Evolutionary conservation across 2,888 invertebrate genomes (phyloP).

Genomic region (Agrotis puta): DNA sequence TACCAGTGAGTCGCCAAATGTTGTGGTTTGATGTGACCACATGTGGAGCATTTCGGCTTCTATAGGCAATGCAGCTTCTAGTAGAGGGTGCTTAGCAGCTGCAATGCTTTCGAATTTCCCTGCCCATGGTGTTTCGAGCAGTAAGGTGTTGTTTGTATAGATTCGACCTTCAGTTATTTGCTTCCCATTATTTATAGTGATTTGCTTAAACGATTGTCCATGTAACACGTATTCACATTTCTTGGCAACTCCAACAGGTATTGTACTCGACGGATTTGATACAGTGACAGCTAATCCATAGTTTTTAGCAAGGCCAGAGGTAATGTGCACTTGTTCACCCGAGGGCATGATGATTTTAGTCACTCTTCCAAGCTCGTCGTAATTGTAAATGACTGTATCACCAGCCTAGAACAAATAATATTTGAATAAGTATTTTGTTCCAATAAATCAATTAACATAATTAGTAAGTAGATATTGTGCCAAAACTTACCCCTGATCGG

Average conservation of each 20-base stretch:
- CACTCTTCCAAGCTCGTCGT: constrained; percentile 97
- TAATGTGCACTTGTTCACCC: constrained; percentile 96
- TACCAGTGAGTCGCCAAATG: constrained; percentile 94
- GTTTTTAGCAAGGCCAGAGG: constrained; percentile 94
- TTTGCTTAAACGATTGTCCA: constrained; percentile 92
- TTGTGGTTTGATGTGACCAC: constrained; percentile 96
- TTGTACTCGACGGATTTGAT: constrained; percentile 89
- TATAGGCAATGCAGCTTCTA: constrained; percentile 96
- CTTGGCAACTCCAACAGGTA: constrained; percentile 90
- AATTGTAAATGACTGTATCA: constrained; percentile 97
- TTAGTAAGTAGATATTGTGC: background rate
- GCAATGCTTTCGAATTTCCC: constrained; percentile 94
- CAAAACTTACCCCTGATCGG: constrained; percentile 93
- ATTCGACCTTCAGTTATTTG: constrained; percentile 94
- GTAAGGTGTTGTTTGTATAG: constrained; percentile 94
- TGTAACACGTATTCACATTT: constrained; percentile 92
- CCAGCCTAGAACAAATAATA: constrained; percentile 92
- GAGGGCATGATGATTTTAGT: constrained; percentile 97
- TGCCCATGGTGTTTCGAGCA: constrained; percentile 94
- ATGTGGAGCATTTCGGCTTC: constrained; percentile 97
- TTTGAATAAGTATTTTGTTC: constrained; percentile 24
- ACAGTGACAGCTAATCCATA: constrained; percentile 95
- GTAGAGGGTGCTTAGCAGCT: constrained; percentile 94
- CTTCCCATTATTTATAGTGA: constrained; percentile 93
- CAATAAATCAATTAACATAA: background rate